A percentile compares a stretch with the other conserved stretches of the same genome.
These are phyloP conservation scores for Drosophila orosa DNA, from an alignment of 1,140 invertebrate genomes.

Conservation along the genomic window DNA sequence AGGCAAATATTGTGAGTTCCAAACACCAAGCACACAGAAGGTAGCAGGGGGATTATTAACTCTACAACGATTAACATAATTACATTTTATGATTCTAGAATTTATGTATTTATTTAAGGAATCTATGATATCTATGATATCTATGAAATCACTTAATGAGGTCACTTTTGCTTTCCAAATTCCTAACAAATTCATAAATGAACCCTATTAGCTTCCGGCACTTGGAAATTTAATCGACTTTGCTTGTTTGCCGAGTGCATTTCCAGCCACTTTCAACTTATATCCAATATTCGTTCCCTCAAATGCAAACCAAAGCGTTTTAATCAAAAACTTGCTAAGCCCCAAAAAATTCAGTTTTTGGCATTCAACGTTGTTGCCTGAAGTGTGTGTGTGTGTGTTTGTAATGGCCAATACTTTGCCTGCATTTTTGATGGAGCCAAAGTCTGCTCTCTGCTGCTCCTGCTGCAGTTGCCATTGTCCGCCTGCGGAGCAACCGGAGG, in stretches of 20 bases:
- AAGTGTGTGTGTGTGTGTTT: slow-evolving; percentile 11
- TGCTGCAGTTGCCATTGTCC: slow-evolving; percentile 25
- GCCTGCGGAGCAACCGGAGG: slow-evolving; percentile 11
- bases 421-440: slow-evolving; percentile 41
- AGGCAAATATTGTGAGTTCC: background rate
- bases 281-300: slow-evolving; percentile 15
- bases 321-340: slow-evolving; percentile 65
- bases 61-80: too few species aligned
- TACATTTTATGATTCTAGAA: too few species aligned
- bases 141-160: background rate
- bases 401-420: slow-evolving; percentile 35
- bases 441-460: slow-evolving; percentile 1
- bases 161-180: background rate
- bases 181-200: background rate
- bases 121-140: background rate
- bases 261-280: slow-evolving; percentile 9
- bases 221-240: slow-evolving; percentile 13
- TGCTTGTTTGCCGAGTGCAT: background rate
- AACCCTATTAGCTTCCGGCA: background rate
- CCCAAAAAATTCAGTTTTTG: slow-evolving; percentile 43
- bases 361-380: slow-evolving; percentile 21
- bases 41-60: too few species aligned
- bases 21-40: too few species aligned
- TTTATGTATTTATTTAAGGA: too few species aligned
- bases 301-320: slow-evolving; percentile 37